Percentiles rank a stretch among this genome's conserved stretches.
phyloP scores from a whole-genome alignment of 2,888 invertebrate genomes.

The Neuroscelio doddi region DNA sequence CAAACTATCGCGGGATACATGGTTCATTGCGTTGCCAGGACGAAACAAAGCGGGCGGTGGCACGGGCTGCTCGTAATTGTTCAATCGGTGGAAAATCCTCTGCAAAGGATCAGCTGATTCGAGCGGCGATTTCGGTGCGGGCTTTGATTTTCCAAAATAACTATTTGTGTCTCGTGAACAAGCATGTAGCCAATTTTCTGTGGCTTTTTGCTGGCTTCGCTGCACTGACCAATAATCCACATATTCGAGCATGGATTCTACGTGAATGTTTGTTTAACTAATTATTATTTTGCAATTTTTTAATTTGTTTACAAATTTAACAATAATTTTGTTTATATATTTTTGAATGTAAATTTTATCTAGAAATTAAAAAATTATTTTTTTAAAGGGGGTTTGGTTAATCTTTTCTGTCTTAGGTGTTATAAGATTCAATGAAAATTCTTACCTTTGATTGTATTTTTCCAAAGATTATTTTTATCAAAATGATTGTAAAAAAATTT shows the following conservation, averaged over 20 bases:
- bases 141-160: conserved; percentile 50
- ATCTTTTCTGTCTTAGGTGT: neutral
- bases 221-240: conserved; percentile 76
- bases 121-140: conserved; percentile 53
- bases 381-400: neutral
- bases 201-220: conserved; percentile 73
- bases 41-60: conserved; percentile 75
- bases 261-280: neutral
- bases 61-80: conserved; percentile 78
- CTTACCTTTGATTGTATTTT: too few relatives aligned
- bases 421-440: too few relatives aligned
- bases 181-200: conserved; percentile 74
- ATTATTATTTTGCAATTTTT: neutral
- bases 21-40: conserved; percentile 71
- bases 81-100: conserved; percentile 76
- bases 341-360: too few relatives aligned
- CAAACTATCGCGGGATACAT: conserved; percentile 68
- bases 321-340: neutral
- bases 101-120: conserved; percentile 72
- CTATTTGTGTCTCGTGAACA: conserved; percentile 73
- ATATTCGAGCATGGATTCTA: conserved; percentile 79
- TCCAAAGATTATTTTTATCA: too few relatives aligned
- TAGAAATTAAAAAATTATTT: too few relatives aligned
- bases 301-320: neutral
- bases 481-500: too few relatives aligned